Conservation (phyloP, 2,888 invertebrate species). For the Drosophila emarginata region DNA sequence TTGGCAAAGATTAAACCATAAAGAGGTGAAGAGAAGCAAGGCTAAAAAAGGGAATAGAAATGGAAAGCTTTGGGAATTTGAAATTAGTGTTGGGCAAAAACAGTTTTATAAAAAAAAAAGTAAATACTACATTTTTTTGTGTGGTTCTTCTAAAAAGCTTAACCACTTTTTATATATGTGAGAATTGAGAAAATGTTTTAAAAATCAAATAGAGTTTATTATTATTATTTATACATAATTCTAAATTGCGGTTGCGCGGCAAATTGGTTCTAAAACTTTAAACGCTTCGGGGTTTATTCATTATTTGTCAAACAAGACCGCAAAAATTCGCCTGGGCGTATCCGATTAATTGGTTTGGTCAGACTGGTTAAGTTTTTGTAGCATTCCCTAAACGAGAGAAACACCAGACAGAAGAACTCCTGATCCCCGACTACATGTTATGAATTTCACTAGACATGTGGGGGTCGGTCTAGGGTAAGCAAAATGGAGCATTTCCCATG, state of each 20-base stretch:
- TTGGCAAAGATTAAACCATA: slow-evolving; percentile 9
- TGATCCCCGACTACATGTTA: neutral
- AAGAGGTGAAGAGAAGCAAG: too few species aligned
- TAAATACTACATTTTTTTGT: slow-evolving; percentile 23
- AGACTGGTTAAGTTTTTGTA: slow-evolving; percentile 1
- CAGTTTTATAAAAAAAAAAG: slow-evolving; percentile 19
- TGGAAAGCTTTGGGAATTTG: slow-evolving; percentile 19
- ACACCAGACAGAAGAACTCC: neutral
- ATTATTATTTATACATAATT: slow-evolving; percentile 31
- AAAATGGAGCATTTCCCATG: slow-evolving; percentile 32
- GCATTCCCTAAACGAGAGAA: slow-evolving; percentile 14
- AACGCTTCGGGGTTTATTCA: neutral
- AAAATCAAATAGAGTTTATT: slow-evolving; percentile 26
- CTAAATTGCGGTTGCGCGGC: slow-evolving; percentile 29
- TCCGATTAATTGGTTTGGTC: neutral
- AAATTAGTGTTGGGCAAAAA: slow-evolving; percentile 33
- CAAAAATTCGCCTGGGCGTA: slow-evolving; percentile 11
- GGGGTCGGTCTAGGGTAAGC: neutral
- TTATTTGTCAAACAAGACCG: slow-evolving; percentile 14
- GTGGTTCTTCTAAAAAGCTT: slow-evolving; percentile 34
- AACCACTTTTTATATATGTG: neutral
- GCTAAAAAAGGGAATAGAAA: neutral
- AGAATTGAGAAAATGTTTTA: neutral
- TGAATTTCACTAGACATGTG: slow-evolving; percentile 1
- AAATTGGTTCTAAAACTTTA: slow-evolving; percentile 1